Base-by-base conservation (phyloP, 2,113 vertebrate species). In the Vulpes vulpes region DNA sequence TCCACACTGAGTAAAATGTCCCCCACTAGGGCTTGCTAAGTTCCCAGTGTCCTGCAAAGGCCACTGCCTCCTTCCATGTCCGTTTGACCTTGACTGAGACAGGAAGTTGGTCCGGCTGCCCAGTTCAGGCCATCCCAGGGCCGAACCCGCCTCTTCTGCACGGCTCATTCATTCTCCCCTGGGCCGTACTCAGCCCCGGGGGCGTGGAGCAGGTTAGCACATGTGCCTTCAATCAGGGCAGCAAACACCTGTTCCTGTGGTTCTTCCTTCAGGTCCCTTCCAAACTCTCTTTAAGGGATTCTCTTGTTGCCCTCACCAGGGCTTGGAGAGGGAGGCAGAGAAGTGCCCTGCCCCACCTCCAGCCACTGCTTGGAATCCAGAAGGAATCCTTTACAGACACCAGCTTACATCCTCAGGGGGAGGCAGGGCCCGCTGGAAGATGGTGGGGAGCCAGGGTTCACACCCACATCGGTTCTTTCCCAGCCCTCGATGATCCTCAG, bases 61-160 rank as follows among this genome's bases (percentile, higher is more conserved):
- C 59, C 51, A 27, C 25, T 32, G 32, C n/a, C n/a, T 91, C 60
- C 87, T 62, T 76, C 65, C 3, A 0, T 5, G 12, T 30, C 35
- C 43, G 8, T 32, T 32, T 55, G 65, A 73, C 60, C 30, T 83
- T 74, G 85, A 76, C 22, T 0, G 78, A 59, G 81, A 79, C 38
- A 92, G 43, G 60, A 85, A 57, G n/a, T 1, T 43, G 55, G 17
- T 38, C 51, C 14, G 7, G 43, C 74, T 27, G 25, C 43, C 15
- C 59, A 55, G 6, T 6, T n/a, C 17, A 49, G 20, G 20, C 30
- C 11, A 4, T 67, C 65, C 20, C 30, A 6, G 22, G 25, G 43
- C 78, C 19, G 65, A 27, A 17, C 19, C 14, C 0, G 0, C 9
- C 6, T 32, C 8, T 25, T 6, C 23, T 2, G 5, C 4, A 3